phyloP scores from a whole-genome alignment of 2,888 invertebrate species.

The Chrysomela aeneicollis region DNA sequence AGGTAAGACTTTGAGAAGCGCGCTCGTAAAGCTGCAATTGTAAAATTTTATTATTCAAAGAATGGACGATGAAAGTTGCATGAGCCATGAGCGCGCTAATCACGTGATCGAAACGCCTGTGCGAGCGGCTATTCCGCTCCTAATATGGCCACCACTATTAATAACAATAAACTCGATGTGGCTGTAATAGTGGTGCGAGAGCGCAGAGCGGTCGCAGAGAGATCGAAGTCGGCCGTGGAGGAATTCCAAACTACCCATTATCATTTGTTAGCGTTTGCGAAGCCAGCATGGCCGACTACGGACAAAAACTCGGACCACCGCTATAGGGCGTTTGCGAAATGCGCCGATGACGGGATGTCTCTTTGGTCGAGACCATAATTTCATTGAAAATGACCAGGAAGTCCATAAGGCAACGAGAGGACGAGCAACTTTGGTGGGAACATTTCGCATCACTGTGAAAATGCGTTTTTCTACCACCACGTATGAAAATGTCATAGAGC shows the following conservation, averaged over 20 bases:
- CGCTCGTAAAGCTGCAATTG: slow-evolving; percentile 56
- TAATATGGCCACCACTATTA: slow-evolving; percentile 61
- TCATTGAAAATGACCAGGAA: slow-evolving; percentile 5
- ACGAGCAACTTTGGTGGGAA: neutral
- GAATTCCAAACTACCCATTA: slow-evolving; percentile 61
- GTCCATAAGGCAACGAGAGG: neutral
- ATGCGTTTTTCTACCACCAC: no score
- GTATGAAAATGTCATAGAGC: no score
- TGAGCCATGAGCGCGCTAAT: slow-evolving; percentile 55
- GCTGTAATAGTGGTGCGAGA: slow-evolving; percentile 62
- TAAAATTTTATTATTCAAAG: slow-evolving; percentile 59
- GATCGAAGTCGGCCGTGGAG: slow-evolving; percentile 51
- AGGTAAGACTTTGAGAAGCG: slow-evolving; percentile 53
- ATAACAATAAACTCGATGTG: slow-evolving; percentile 64
- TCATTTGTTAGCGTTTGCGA: slow-evolving; percentile 59
- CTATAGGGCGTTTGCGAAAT: slow-evolving; percentile 37
- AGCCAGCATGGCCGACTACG: slow-evolving; percentile 50
- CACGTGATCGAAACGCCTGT: slow-evolving; percentile 61
- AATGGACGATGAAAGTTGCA: slow-evolving; percentile 57
- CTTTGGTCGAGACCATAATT: slow-evolving; percentile 1
- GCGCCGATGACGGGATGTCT: slow-evolving; percentile 9
- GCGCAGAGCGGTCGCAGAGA: slow-evolving; percentile 51
- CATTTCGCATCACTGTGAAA: neutral
- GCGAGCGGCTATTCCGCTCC: slow-evolving; percentile 58
- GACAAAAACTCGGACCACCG: slow-evolving; percentile 41